Evolutionary conservation across 2,888 invertebrate genomes (phyloP), one percentile per base, ranked within the genome.

Genomic region (Leptopterna dolabrata): DNA sequence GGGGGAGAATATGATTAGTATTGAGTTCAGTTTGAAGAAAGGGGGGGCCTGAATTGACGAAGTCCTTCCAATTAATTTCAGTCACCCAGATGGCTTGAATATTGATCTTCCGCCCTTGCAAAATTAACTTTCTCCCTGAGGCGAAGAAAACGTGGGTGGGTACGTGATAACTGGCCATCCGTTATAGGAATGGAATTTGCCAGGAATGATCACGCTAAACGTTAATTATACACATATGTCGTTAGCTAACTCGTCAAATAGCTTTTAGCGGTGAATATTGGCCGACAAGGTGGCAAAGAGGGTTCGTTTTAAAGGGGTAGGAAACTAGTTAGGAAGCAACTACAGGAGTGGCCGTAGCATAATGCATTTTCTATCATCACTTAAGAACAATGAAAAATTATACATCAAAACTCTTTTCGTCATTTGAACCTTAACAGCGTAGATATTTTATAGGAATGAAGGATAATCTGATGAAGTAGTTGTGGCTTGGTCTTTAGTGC

Each of bases 71-170:
- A 73, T 73, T 73, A 73, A 73, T 36, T 36, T 36, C 73, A 29
- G 36, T 73, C 73, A 16, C 16, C 73, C 36, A 30, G 73, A 73
- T 73, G 73, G 73, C 73, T 73, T 73, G 73, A 73, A 29, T 73
- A 73, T 73, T 41, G 73, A 73, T 63, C 63, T 16, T 63, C 19
- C 73, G 36, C 19, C 36, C 16, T 36, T 36, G 73, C 73, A n/a
- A 73, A 73, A 73, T 73, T 30, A 73, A 73, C 73, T 73, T 73
- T 73, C 41, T 73, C 73, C 24, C 24, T 0, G 63, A 73, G 19
- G 70, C 0, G 36, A 36, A 0, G 73, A 63, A 63, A 63, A 24
- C 63, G 63, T 63, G 63, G 63, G 63, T 63, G 63, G 63, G 24
- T 63, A 63, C 63, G 63, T 63, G 63, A 63, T 63, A 63, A 63